Conservation (phyloP, 2,797 vertebrate species). For the Sebastes kiyomatsui region DNA sequence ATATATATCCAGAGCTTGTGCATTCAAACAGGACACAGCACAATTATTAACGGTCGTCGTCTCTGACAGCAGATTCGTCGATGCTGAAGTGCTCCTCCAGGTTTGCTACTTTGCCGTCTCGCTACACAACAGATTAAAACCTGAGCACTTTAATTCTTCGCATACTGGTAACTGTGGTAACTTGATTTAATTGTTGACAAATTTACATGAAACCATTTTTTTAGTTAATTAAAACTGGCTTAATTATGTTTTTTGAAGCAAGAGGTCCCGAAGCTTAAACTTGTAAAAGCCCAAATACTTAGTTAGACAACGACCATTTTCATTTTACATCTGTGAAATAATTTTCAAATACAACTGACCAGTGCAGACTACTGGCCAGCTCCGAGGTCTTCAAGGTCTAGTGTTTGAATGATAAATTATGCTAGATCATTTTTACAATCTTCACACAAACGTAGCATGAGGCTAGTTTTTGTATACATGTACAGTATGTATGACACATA, state of each 20-base stretch:
- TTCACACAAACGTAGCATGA: neutral
- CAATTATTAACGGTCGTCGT: neutral
- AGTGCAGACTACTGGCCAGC: neutral
- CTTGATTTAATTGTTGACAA: neutral
- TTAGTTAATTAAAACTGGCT: neutral
- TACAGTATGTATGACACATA: neutral
- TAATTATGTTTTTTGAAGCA: neutral
- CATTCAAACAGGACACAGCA: constrained; percentile 30
- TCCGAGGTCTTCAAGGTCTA: neutral
- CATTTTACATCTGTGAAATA: neutral
- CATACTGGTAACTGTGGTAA: neutral
- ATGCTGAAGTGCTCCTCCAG: neutral
- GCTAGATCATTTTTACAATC: neutral
- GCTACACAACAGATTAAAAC: constrained; percentile 15
- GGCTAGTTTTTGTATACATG: neutral
- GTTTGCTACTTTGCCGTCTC: constrained; percentile 8
- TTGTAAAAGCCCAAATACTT: neutral
- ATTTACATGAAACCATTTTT: neutral
- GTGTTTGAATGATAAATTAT: neutral
- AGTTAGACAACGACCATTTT: neutral
- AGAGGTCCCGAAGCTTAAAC: neutral
- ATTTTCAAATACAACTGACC: neutral
- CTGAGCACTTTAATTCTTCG: neutral
- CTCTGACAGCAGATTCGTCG: neutral
- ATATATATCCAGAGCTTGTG: constrained; percentile 46